Base-by-base conservation (phyloP, 2,797 vertebrate genomes). In the Acrossocheilus fasciatus region DNA sequence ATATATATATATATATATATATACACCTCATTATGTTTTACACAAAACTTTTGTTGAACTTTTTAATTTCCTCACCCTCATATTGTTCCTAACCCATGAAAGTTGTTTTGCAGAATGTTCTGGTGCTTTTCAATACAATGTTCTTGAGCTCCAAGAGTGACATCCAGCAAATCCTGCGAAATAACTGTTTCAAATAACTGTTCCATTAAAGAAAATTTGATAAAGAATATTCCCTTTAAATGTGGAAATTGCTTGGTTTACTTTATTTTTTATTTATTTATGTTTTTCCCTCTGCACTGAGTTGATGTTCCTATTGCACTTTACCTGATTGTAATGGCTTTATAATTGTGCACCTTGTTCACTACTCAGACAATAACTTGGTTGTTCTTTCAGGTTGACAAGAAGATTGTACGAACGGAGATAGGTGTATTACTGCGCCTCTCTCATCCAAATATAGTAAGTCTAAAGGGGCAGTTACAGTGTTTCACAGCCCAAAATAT, bases 371-470 rank as follows among this genome's bases (percentile, higher is more conserved):
- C 41, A 47, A 69, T 72, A 62, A 50, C 75, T 72, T 39, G 69
- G 20, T 41, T 83, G 75, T 88, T 68, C 64, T 86, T 54, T 41
- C 88, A 97, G 97, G 95, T 97, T 92, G 97, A 97, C 94, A 97
- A 97, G 94, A 97, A 97, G 93, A 97, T 97, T 77, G 95, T 97
- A 59, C 95, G 96, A 88, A 97, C 97, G 4, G 96, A 97, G 92
- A 97, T 97, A 84, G 96, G 96, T 88, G 96, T 97, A 87, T 93
- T 97, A 72, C 95, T 97, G 90, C 95, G 96, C 47, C 96, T 97
- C 86, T 97, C 96, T 0, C 97, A 97, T 92, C 96, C 97, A 70
- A 97, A 97, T 90, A 97, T 97, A 89, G 97, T 97, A 96, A 97
- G 97, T 96, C 26, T 78, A 52, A 59, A 57, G 69, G 30, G 23